Base-by-base conservation (phyloP, 2,888 invertebrate genomes). In the Criorhina ranunculi region DNA sequence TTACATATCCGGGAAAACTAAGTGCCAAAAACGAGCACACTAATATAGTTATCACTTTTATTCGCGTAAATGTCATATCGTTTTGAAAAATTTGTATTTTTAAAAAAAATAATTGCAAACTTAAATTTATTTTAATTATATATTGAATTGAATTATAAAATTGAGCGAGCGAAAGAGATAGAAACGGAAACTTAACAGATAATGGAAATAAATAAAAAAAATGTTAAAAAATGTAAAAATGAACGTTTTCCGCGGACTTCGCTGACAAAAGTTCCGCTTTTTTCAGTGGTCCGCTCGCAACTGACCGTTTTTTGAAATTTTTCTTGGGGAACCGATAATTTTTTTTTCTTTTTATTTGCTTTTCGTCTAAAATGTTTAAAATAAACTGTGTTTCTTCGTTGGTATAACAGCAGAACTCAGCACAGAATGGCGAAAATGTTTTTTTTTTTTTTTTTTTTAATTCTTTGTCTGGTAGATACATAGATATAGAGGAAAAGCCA, bases 281-380 rank as follows among this genome's bases (percentile, higher is more conserved):
- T 90, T 91, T 91, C 91, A 91, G 90, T 91, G 92, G 92, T 92
- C 92, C 92, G 92, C 92, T 92, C 92, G 92, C 91, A 92, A 92
- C 92, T 92, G 90, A 91, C 90, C 88, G 87, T 88, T 88, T 89
- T 90, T 35, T n/a, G n/a, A 24, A 55, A 78, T 44, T 86, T 86
- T 86, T 85, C 64, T 51, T 86, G 66, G 79, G 76, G 66, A 60
- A 79, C 24, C 33, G 66, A 42, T 4, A 24, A 55, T 77, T 79
- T 83, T 42, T 51, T 60, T 64, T 51, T 29, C 55, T 37, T 49
- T 35, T 8, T 19, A 46, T 51, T 42, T 15, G 7, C 31, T 70
- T n/a, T n/a, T 60, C 51, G 62, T 75, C 17, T 46, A 53, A 40
- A 64, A 64, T 72, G 75, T 81, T 73, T 77, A 81, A 81, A 86